Percentiles rank a stretch among this genome's conserved stretches.
Evolutionary conservation across 64 coral and sea anemone genomes (phyloP).

Genomic region (Cladopsammia gracilis): DNA sequence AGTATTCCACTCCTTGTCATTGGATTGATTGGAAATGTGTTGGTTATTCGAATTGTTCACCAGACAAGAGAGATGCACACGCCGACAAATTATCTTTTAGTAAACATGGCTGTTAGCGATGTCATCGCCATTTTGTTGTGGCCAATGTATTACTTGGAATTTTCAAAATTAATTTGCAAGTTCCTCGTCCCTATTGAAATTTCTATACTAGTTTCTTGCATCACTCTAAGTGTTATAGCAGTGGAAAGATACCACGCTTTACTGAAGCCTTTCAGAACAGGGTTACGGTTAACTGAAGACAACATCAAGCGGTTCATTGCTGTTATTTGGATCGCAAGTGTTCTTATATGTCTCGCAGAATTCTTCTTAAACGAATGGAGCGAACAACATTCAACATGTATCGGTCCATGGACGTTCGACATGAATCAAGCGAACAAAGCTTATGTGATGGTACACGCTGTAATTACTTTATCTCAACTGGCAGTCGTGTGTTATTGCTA

Average conservation of each 20-base stretch:
- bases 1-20: neutral
- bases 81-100: neutral
- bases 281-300: neutral
- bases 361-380: neutral
- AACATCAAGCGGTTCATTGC: neutral
- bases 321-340: neutral
- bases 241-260: too few relatives aligned
- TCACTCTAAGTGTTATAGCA: too few relatives aligned
- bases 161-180: neutral
- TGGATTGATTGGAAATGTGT: neutral
- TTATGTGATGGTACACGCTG: neutral
- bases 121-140: neutral
- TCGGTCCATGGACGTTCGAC: neutral
- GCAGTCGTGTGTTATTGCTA: constrained; percentile 29
- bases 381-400: neutral
- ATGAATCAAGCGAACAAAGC: neutral
- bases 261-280: neutral
- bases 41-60: neutral
- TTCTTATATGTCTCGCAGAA: neutral
- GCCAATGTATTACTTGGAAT: neutral
- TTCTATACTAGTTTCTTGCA: neutral
- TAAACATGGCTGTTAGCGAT: neutral
- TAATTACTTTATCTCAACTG: neutral
- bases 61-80: neutral
- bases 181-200: neutral